These are phyloP conservation scores for Hemibagrus wyckioides DNA, from an alignment of 2,113 vertebrate species.

Conservation along the genomic window DNA sequence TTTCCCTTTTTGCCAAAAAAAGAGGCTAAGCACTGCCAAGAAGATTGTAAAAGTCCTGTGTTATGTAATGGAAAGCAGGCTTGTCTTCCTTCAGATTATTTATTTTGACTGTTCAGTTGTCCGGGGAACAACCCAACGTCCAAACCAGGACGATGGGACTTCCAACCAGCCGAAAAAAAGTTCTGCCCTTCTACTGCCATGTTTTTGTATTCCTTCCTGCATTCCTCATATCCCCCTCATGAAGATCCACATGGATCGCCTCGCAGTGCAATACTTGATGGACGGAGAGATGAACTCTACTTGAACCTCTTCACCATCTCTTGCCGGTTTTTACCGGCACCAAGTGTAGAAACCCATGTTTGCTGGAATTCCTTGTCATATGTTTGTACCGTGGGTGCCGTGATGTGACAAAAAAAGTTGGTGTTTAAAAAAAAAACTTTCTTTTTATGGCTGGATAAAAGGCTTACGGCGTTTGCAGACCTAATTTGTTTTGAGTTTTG, in stretches of 20 bases:
- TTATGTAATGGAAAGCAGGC: conserved; percentile 35
- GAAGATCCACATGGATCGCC: conserved; percentile 35
- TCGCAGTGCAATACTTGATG: conserved; percentile 50
- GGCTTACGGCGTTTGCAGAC: background rate
- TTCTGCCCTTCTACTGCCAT: conserved; percentile 24
- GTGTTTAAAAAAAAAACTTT: conserved; percentile 45
- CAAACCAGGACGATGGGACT: conserved; percentile 24
- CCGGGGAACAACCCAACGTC: background rate
- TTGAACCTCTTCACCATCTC: conserved; percentile 50
- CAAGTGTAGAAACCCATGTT: conserved; percentile 69
- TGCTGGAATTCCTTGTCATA: conserved; percentile 70
- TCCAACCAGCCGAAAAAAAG: background rate
- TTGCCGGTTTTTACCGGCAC: conserved; percentile 59
- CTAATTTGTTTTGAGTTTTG: background rate
- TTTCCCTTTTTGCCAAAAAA: conserved; percentile 40
- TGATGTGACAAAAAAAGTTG: conserved; percentile 70
- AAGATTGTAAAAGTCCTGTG: conserved; percentile 18
- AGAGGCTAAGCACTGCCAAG: conserved; percentile 55
- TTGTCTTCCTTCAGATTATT: conserved; percentile 42
- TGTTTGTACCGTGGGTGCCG: conserved; percentile 77
- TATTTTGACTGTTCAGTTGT: conserved; percentile 29
- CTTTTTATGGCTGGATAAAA: background rate
- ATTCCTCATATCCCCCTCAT: background rate
- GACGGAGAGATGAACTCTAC: conserved; percentile 38
- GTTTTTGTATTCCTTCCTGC: conserved; percentile 14